Percentiles rank a stretch among this genome's conserved stretches.
phyloP scores from a whole-genome alignment of 2,797 vertebrate species.

The Salarias fasciatus region DNA sequence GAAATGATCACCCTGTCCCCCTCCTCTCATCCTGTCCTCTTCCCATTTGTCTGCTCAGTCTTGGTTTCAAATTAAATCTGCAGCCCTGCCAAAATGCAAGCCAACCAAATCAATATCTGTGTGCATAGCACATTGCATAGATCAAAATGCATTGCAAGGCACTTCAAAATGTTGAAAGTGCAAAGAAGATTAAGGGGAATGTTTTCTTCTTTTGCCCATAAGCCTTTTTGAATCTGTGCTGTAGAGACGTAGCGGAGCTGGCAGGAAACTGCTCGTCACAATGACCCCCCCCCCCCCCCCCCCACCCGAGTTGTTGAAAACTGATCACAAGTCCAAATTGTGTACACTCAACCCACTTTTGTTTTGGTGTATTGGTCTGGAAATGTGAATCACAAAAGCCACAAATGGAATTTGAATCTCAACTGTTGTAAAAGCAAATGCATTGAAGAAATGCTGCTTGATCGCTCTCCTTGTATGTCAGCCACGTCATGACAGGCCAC shows the following conservation, averaged over 20 bases:
- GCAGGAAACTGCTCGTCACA: slow-evolving; percentile 23
- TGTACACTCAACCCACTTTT: not conserved
- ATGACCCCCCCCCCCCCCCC: slow-evolving; percentile 32
- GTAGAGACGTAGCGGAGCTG: slow-evolving; percentile 26
- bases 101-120: slow-evolving; percentile 30
- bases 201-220: slow-evolving; percentile 25
- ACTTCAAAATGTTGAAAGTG: slow-evolving; percentile 31
- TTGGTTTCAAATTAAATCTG: not conserved
- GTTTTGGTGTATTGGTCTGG: not conserved
- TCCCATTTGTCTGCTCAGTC: slow-evolving; percentile 11
- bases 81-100: slow-evolving; percentile 11
- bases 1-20: slow-evolving; percentile 9
- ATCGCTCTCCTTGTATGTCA: no score
- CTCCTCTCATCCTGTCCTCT: slow-evolving; percentile 7
- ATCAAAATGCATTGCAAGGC: slow-evolving; percentile 25
- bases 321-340: slow-evolving; percentile 1
- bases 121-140: slow-evolving; percentile 18
- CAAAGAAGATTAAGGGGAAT: slow-evolving; percentile 39
- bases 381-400: no score
- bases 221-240: slow-evolving; percentile 30
- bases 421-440: not conserved
- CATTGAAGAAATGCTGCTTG: not conserved
- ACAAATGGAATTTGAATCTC: no score
- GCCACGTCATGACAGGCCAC: no score
- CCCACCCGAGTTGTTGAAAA: slow-evolving; percentile 19